These are phyloP conservation scores for Dromiciops gliroides DNA, from an alignment of 2,113 vertebrate genomes.

Conservation along the genomic window DNA sequence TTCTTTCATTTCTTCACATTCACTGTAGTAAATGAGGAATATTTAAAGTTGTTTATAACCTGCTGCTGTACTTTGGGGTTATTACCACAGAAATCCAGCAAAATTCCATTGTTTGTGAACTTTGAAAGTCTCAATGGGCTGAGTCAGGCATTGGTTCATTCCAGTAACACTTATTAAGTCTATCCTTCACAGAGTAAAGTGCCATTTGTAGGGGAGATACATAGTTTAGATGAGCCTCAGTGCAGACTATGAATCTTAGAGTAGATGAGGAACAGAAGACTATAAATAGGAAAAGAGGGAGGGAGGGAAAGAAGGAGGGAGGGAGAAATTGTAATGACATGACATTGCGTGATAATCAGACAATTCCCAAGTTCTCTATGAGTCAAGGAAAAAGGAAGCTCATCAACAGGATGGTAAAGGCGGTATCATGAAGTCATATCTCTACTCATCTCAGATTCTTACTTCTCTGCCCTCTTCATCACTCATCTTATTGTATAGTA, in stretches of 20 bases:
- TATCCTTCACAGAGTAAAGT: neutral
- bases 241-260: neutral
- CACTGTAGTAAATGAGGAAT: neutral
- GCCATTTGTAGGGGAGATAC: neutral
- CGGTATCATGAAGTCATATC: neutral
- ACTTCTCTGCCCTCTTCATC: neutral
- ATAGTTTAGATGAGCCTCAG: neutral
- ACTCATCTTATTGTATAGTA: neutral
- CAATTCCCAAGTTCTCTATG: neutral
- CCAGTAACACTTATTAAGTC: neutral
- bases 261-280: neutral
- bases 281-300: neutral
- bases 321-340: neutral
- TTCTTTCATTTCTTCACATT: conserved; percentile 9
- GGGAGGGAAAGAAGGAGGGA: neutral
- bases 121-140: neutral
- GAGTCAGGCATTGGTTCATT: neutral
- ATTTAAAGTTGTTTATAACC: neutral
- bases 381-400: neutral
- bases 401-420: neutral
- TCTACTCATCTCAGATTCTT: neutral
- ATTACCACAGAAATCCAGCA: conserved; percentile 6
- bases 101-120: conserved; percentile 31
- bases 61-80: neutral
- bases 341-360: neutral